Conservation (phyloP, 1,140 invertebrate species). For the Solen grandis region DNA sequence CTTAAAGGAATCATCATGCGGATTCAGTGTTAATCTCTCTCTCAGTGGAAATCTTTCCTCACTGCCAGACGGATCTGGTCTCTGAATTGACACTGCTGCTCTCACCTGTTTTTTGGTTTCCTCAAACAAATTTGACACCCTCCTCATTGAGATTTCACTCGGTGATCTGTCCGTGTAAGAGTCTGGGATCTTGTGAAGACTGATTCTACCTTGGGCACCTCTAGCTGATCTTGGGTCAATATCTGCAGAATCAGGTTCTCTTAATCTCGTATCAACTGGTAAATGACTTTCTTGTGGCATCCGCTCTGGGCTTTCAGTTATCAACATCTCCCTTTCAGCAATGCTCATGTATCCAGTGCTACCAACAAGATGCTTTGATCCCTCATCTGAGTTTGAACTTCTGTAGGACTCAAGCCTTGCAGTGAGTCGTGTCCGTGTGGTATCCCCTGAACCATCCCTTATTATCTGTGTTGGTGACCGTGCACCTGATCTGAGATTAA, state of each 20-base stretch:
- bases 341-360: slow-evolving; percentile 23
- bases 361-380: background rate
- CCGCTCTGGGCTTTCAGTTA: slow-evolving; percentile 26
- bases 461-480: background rate
- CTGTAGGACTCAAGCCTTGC: slow-evolving; percentile 35
- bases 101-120: slow-evolving; percentile 44
- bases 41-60: slow-evolving; percentile 49
- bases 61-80: slow-evolving; percentile 52
- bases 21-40: slow-evolving; percentile 13
- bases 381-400: slow-evolving; percentile 23
- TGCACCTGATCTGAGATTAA: too few species aligned
- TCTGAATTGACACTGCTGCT: slow-evolving; percentile 35
- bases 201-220: too few species aligned
- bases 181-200: background rate
- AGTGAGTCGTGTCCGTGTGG: slow-evolving; percentile 19
- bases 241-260: too few species aligned
- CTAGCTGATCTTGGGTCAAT: too few species aligned
- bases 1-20: slow-evolving; percentile 39
- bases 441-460: slow-evolving; percentile 9
- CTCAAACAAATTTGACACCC: slow-evolving; percentile 49
- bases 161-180: slow-evolving; percentile 24
- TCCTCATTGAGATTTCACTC: slow-evolving; percentile 46
- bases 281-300: too few species aligned
- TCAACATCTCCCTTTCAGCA: slow-evolving; percentile 40
- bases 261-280: too few species aligned